Evolutionary conservation across 2,113 vertebrate genomes (phyloP), one percentile per base, ranked within the genome.

Genomic region (Lagopus leucura): DNA sequence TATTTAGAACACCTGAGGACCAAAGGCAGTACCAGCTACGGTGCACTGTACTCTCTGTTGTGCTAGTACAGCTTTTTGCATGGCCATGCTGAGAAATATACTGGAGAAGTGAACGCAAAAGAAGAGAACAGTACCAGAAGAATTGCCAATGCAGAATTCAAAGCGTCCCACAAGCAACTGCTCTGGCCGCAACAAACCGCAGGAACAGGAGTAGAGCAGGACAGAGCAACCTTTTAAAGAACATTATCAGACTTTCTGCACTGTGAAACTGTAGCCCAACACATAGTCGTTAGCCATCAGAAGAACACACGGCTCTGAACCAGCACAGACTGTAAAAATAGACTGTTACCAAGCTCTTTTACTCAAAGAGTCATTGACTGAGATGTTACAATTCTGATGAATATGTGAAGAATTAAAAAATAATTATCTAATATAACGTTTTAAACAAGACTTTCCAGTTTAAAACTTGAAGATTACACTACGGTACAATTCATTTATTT

Each of bases 61-160:
- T 9, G 22, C 48, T 18, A 69, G 17, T 7, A 28, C 25, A 92
- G 66, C 47, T 66, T 85, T 92, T 58, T 72, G 36, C 36, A 63
- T 0, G 12, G 45, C 69, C 30, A 28, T 34, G 45, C 55, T 63
- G 60, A 83, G 72, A 96, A 93, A 90, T 5, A 80, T 73, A 77
- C 61, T 42, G 24, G 58, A 64, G 36, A 91, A 76, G 8, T 0
- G 0, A 22, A 80, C 55, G 54, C 73, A 47, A 10, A 38, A 82
- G 48, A 28, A 25, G 77, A 94, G 82, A 73, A 69, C 22, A 61
- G 6, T 38, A 80, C n/a, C 52, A 70, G 80, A 14, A 57, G n/a
- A 86, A 83, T 6, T 81, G 83, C 86, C 86, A 92, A 90, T 88
- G 69, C 48, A 67, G 83, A 81, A 81, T 77, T 88, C 91, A 92